phyloP scores from a whole-genome alignment of 2,888 invertebrate genomes.

The Oxytorus armatus region DNA sequence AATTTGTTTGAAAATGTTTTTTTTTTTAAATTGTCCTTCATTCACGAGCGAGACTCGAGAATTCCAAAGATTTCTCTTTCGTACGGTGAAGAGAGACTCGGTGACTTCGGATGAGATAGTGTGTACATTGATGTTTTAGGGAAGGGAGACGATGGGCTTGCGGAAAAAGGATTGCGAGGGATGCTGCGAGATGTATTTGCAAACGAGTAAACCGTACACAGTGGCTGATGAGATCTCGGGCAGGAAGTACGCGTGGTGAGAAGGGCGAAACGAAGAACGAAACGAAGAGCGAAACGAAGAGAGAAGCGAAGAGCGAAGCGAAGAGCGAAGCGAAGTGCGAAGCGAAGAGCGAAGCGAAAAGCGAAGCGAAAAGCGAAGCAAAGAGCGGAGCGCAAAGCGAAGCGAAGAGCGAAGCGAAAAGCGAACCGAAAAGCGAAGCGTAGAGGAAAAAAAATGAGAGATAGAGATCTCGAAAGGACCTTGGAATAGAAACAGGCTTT shows the following conservation, averaged over 20 bases:
- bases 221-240: too few species aligned
- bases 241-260: too few species aligned
- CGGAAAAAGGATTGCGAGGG: too few species aligned
- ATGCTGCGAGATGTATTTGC: not conserved
- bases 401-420: not conserved
- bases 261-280: too few species aligned
- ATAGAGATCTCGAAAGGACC: conserved; percentile 70
- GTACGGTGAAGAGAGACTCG: too few species aligned
- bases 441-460: conserved; percentile 17
- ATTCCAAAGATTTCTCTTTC: too few species aligned
- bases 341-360: conserved; percentile 17
- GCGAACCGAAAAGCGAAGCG: not conserved
- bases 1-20: too few species aligned
- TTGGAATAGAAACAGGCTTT: conserved; percentile 77
- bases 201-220: not conserved
- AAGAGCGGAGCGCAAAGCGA: conserved; percentile 17
- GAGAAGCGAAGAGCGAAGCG: not conserved
- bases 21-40: too few species aligned
- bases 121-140: too few species aligned
- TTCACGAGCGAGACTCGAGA: too few species aligned
- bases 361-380: conserved; percentile 3
- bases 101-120: too few species aligned
- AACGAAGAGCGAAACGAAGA: conserved; percentile 8
- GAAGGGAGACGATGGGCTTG: too few species aligned
- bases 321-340: not conserved